phyloP scores from a whole-genome alignment of 2,797 vertebrate species.

The Amblyopsis hoosieri region DNA sequence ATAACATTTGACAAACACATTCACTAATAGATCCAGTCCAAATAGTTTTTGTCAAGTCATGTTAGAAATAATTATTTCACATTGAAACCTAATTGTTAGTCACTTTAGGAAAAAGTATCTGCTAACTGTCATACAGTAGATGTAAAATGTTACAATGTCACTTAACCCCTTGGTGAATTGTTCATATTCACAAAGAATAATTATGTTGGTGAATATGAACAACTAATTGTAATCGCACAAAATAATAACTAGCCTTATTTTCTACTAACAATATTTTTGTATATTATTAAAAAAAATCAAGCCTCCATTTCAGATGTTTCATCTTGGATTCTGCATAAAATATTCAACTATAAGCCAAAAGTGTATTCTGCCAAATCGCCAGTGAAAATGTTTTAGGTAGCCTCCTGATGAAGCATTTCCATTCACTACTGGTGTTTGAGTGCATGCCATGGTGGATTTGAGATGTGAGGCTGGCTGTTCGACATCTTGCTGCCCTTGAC shows the following conservation, averaged over 20 bases:
- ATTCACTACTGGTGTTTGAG: neutral
- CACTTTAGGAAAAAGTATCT: neutral
- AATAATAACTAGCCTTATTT: neutral
- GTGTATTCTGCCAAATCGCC: neutral
- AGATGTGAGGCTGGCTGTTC: constrained; percentile 8
- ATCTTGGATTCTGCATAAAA: neutral
- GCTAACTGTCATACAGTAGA: constrained; percentile 11
- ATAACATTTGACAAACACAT: no score
- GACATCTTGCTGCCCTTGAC: constrained; percentile 38
- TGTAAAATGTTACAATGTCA: no score
- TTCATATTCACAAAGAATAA: constrained; percentile 13
- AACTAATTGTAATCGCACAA: constrained; percentile 46
- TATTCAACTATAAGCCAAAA: neutral
- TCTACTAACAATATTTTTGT: neutral
- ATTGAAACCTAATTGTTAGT: neutral
- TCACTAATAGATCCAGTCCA: neutral
- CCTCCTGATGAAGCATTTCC: neutral
- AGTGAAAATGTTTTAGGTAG: neutral
- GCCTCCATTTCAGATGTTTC: no score
- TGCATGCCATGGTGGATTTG: neutral
- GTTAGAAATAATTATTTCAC: neutral
- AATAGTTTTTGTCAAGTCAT: neutral
- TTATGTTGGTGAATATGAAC: constrained; percentile 40
- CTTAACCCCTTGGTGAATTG: no score
- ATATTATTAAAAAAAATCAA: neutral